Percentiles rank a stretch among this genome's conserved stretches.
Evolutionary conservation across 2,797 vertebrate species (phyloP).

Genomic region (Paramormyrops hopkinsi): DNA sequence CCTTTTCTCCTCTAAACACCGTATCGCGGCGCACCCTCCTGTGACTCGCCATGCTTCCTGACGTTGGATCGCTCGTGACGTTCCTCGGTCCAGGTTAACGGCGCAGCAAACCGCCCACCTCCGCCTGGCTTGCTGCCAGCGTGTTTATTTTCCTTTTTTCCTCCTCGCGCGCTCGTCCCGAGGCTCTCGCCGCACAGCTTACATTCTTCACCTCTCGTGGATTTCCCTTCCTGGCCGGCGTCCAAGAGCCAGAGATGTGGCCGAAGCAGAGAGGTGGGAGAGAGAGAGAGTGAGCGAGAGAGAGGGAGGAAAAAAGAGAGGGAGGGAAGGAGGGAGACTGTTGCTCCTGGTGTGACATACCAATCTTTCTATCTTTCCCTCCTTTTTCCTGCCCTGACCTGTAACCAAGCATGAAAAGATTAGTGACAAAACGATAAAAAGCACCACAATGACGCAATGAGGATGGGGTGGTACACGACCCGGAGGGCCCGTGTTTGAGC

Average conservation of each 20-base stretch:
- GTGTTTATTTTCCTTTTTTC: constrained; percentile 66
- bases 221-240: constrained; percentile 80
- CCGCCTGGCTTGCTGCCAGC: constrained; percentile 48
- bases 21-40: not conserved
- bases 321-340: constrained; percentile 10
- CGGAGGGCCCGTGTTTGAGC: not conserved
- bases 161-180: constrained; percentile 52
- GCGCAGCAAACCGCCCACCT: constrained; percentile 42
- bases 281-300: constrained; percentile 16
- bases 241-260: constrained; percentile 62
- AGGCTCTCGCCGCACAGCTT: constrained; percentile 62
- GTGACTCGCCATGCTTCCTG: constrained; percentile 20
- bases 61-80: constrained; percentile 50
- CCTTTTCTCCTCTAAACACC: not conserved
- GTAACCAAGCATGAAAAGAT: constrained; percentile 67
- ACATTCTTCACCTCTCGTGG: constrained; percentile 87
- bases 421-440: constrained; percentile 66
- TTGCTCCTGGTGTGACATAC: constrained; percentile 68
- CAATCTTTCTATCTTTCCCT: constrained; percentile 44
- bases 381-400: constrained; percentile 52
- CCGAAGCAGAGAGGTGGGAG: constrained; percentile 27
- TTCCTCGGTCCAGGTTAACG: constrained; percentile 42
- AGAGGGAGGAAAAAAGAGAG: constrained; percentile 14
- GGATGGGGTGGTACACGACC: not conserved
- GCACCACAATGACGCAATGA: not conserved